These are phyloP conservation scores for Orthosia gracilis DNA, from an alignment of 2,888 invertebrate genomes.

Conservation along the genomic window DNA sequence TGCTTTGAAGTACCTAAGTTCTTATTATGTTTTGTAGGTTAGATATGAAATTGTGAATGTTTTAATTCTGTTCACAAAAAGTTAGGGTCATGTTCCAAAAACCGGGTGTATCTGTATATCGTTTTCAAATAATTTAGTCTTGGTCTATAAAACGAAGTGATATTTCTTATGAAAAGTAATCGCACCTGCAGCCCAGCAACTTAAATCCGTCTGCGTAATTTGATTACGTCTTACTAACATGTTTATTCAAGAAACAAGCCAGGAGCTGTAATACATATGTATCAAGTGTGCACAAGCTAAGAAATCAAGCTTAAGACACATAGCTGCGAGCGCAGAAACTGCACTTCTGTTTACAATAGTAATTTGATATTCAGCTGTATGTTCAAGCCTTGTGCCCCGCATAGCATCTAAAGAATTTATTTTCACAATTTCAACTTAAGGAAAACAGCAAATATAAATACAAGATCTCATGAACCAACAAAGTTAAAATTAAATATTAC, in stretches of 20 bases:
- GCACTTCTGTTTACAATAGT: constrained; percentile 33
- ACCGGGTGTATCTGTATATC: neutral
- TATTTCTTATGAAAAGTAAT: neutral
- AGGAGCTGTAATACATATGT: constrained; percentile 14
- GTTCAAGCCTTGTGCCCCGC: neutral
- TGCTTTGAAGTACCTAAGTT: constrained; percentile 18
- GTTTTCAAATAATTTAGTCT: too few species aligned
- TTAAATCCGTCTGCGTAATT: neutral
- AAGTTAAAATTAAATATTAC: constrained; percentile 22
- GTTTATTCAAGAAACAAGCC: constrained; percentile 25
- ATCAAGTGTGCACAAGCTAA: constrained; percentile 23
- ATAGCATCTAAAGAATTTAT: constrained; percentile 29
- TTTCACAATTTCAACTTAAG: constrained; percentile 12
- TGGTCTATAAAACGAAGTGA: too few species aligned
- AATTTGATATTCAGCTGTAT: constrained; percentile 51
- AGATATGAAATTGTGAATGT: constrained; percentile 3
- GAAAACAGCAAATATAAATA: constrained; percentile 13
- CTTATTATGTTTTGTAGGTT: neutral
- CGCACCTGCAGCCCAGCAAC: neutral
- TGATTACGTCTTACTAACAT: constrained; percentile 11
- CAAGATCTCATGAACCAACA: constrained; percentile 24
- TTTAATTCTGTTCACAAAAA: constrained; percentile 5
- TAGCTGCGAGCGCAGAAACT: constrained; percentile 31
- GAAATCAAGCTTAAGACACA: constrained; percentile 37
- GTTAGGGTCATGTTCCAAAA: neutral